phyloP scores from a whole-genome alignment of 2,113 vertebrate genomes.

The Aphelocoma coerulescens region DNA sequence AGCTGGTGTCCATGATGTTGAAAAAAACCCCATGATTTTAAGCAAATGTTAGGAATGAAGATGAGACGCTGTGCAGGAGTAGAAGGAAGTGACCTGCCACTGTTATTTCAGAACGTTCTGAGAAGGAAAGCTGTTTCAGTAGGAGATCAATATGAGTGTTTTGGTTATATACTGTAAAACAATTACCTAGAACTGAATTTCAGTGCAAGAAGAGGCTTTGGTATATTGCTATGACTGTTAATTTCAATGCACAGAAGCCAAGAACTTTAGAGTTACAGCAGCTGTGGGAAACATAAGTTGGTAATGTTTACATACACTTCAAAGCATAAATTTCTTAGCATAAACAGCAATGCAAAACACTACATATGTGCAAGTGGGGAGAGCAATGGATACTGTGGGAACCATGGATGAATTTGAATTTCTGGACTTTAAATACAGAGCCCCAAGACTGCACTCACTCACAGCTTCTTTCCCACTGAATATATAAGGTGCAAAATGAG shows the following conservation, averaged over 20 bases:
- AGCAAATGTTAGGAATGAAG: background rate
- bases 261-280: constrained; percentile 22
- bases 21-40: background rate
- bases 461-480: background rate
- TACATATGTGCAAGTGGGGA: constrained; percentile 14
- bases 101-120: background rate
- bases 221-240: background rate
- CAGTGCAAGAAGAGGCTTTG: background rate
- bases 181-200: background rate
- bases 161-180: background rate
- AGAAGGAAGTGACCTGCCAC: background rate
- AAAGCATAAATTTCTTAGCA: constrained; percentile 41
- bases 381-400: constrained; percentile 42
- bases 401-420: constrained; percentile 40
- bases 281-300: constrained; percentile 22
- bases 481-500: background rate
- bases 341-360: background rate
- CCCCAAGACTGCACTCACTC: background rate
- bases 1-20: background rate
- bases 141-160: background rate
- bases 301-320: background rate
- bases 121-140: background rate
- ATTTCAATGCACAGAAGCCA: background rate
- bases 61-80: background rate
- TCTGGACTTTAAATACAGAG: constrained; percentile 35